A percentile compares a stretch with the other conserved stretches of the same genome.
phyloP scores from a whole-genome alignment of 1,140 invertebrate species.

The Drosophila nasuta region DNA sequence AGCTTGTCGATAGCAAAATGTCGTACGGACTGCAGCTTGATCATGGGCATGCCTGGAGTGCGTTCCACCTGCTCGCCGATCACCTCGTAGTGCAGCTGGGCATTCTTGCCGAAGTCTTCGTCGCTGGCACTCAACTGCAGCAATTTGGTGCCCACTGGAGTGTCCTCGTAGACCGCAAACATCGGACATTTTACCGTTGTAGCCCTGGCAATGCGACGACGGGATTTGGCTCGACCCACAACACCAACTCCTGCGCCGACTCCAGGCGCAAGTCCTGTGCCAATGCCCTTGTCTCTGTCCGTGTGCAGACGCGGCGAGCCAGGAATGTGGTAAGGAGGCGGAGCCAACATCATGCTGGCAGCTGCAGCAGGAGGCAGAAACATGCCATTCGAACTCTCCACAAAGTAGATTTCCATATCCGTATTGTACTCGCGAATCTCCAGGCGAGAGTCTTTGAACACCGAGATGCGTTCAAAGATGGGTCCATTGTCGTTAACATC shows the following conservation, averaged over 20 bases:
- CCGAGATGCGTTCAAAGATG: constrained; percentile 88
- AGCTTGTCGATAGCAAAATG: constrained; percentile 91
- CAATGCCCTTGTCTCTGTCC: constrained; percentile 44
- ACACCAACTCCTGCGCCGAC: constrained; percentile 1
- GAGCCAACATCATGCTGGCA: constrained; percentile 61
- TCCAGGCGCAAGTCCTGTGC: not conserved
- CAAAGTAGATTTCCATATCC: constrained; percentile 86
- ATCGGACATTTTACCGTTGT: constrained; percentile 85
- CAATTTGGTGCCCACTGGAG: constrained; percentile 90
- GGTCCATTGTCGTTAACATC: constrained; percentile 95
- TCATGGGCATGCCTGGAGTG: constrained; percentile 64
- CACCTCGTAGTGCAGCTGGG: constrained; percentile 91
- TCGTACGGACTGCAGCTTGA: constrained; percentile 86
- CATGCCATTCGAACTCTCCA: constrained; percentile 74
- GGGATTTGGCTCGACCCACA: constrained; percentile 52
- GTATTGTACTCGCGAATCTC: constrained; percentile 87
- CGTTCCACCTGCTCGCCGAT: constrained; percentile 88
- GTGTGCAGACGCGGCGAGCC: constrained; percentile 67
- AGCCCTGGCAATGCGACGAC: constrained; percentile 44
- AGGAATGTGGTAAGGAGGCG: constrained; percentile 74
- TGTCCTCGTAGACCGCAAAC: constrained; percentile 91
- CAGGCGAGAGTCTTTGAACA: constrained; percentile 88
- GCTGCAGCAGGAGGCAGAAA: constrained; percentile 73
- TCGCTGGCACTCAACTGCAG: constrained; percentile 93
- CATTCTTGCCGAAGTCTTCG: constrained; percentile 91